Base-by-base conservation (phyloP, 2,888 invertebrate species). In the Macroteleia sp. region DNA sequence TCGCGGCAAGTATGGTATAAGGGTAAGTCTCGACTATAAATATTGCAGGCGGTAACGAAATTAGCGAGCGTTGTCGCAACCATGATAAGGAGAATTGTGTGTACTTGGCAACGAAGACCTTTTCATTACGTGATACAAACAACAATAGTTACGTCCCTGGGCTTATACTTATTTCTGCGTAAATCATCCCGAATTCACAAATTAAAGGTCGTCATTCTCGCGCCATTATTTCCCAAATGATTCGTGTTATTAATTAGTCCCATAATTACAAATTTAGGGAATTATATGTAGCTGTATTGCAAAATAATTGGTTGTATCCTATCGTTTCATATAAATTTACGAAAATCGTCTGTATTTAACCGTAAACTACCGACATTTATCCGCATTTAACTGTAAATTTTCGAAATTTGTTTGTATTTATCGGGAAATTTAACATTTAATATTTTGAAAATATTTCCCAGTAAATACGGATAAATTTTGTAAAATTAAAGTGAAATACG, bases 1-100 rank as follows among this genome's bases (percentile, higher is more conserved):
- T 80, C 80, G 84, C 83, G 66, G 74, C 64, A 69, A 76, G 73
- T 71, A 44, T 59, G 50, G 50, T 62, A 56, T 56, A 73, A 71
- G 79, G 75, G 75, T 71, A 71, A 71, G 67, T 76, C 59, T 59
- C 71, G 79, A 76, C 79, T 70, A 83, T 83, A 83, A 83, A 83
- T 83, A 83, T 83, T 77, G 61, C 81, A 79, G 78, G 78, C 76
- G 73, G 73, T 77, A 77, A 77, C 67, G 79, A 82, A 83, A 83
- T 83, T 83, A 83, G 83, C 80, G 81, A 82, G 74, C 80, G 79
- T 79, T 79, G 81, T 81, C 79, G 79, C 77, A 50, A 59, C 67
- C 73, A 66, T 77, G 83, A 83, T 83, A 83, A 82, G 79, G 80
- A 75, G 76, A 70, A 79, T 62, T 71, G 75, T 62, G 59, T 61